These are phyloP conservation scores for Acanthopagrus latus DNA, from an alignment of 2,797 vertebrate species.

Conservation along the genomic window DNA sequence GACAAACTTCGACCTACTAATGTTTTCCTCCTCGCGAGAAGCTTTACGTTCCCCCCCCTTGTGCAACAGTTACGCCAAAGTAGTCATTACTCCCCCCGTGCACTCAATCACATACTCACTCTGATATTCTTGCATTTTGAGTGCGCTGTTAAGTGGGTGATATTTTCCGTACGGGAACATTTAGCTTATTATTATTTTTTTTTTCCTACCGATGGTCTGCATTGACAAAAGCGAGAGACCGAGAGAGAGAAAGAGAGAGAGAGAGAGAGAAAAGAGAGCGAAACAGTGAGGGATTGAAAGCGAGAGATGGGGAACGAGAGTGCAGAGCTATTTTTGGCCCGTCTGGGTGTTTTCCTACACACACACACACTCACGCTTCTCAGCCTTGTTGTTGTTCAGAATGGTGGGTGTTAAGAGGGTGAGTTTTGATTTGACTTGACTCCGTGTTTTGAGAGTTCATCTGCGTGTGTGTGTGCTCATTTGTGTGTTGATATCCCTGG, in stretches of 20 bases:
- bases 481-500: conserved; percentile 37
- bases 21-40: conserved; percentile 45
- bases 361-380: conserved; percentile 65
- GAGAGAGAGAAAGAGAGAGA: conserved; percentile 14
- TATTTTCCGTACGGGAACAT: conserved; percentile 70
- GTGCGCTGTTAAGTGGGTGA: conserved; percentile 53
- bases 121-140: conserved; percentile 60
- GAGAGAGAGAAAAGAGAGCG: conserved; percentile 10
- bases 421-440: conserved; percentile 73
- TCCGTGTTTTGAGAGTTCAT: conserved; percentile 32
- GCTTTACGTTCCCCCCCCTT: conserved; percentile 50
- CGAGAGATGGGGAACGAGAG: conserved; percentile 65
- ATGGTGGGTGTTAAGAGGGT: conserved; percentile 70
- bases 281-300: conserved; percentile 60
- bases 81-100: conserved; percentile 53
- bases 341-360: conserved; percentile 76
- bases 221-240: conserved; percentile 53
- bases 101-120: conserved; percentile 49
- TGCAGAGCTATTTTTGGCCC: conserved; percentile 72
- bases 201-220: conserved; percentile 55
- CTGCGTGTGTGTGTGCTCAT: not conserved
- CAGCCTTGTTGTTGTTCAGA: conserved; percentile 75
- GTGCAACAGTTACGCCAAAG: conserved; percentile 46
- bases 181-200: conserved; percentile 54
- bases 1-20: conserved; percentile 38